Evolutionary conservation across 2,888 invertebrate species (phyloP).

Genomic region (Trachelus iudaicus): DNA sequence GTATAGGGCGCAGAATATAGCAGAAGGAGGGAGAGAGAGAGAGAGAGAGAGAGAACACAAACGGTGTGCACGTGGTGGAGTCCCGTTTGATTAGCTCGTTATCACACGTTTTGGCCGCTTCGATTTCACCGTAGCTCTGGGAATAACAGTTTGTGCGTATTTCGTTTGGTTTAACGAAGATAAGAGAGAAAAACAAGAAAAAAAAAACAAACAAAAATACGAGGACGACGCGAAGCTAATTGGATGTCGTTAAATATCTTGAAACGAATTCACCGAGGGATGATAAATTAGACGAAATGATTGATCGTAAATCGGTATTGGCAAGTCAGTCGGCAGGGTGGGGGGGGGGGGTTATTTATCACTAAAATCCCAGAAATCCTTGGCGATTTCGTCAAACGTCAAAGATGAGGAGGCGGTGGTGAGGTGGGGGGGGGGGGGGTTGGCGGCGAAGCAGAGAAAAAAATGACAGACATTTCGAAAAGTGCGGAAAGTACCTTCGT

Average conservation of each 20-base stretch:
- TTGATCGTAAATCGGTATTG: background rate
- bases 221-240: background rate
- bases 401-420: background rate
- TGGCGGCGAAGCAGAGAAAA: background rate
- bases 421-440: too few species aligned
- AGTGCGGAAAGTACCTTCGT: background rate
- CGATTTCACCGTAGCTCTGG: background rate
- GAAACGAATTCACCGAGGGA: background rate
- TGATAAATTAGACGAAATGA: background rate
- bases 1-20: accelerated
- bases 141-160: background rate
- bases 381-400: background rate
- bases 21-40: background rate
- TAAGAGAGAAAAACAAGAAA: background rate
- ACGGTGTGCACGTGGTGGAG: background rate
- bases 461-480: background rate
- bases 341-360: background rate
- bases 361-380: background rate
- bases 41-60: background rate
- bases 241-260: background rate
- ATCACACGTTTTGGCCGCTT: background rate
- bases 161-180: background rate
- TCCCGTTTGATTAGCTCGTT: background rate
- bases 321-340: background rate
- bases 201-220: background rate